A percentile compares a stretch with the other conserved stretches of the same genome.
phyloP scores from a whole-genome alignment of 2,797 vertebrate species.

The Notamacropus eugenii region DNA sequence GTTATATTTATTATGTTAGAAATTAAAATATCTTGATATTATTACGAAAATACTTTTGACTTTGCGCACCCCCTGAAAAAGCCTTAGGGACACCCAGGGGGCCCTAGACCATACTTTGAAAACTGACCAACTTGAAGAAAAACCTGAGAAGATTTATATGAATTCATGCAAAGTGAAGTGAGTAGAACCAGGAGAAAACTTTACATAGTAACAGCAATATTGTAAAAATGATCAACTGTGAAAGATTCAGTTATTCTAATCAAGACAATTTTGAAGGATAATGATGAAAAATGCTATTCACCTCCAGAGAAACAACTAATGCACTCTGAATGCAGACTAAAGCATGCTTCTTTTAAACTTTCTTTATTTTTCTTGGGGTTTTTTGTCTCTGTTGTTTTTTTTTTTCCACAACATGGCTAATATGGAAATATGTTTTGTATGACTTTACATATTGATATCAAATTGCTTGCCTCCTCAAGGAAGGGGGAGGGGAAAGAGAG shows the following conservation, averaged over 20 bases:
- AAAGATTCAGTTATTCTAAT: not conserved
- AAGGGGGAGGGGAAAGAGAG: not conserved
- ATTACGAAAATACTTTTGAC: not conserved
- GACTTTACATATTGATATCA: not conserved
- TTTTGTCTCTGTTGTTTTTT: not conserved
- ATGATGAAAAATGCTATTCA: not conserved
- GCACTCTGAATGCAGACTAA: not conserved
- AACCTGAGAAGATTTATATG: not conserved
- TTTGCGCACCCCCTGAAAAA: not conserved
- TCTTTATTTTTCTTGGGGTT: not conserved
- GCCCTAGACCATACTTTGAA: not conserved
- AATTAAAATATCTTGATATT: not conserved
- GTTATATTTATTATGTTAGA: not conserved
- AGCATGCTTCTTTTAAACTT: not conserved
- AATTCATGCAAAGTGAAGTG: not conserved
- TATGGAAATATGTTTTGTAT: not conserved
- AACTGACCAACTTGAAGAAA: not conserved
- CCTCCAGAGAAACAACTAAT: not conserved
- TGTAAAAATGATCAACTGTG: not conserved
- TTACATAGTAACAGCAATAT: not conserved
- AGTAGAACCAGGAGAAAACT: not conserved
- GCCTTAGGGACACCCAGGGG: not conserved
- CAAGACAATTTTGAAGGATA: not conserved
- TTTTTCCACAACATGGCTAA: not conserved
- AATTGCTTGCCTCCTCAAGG: not conserved